Evolutionary conservation across 2,888 invertebrate species (phyloP).

Genomic region (Erebia aethiops): DNA sequence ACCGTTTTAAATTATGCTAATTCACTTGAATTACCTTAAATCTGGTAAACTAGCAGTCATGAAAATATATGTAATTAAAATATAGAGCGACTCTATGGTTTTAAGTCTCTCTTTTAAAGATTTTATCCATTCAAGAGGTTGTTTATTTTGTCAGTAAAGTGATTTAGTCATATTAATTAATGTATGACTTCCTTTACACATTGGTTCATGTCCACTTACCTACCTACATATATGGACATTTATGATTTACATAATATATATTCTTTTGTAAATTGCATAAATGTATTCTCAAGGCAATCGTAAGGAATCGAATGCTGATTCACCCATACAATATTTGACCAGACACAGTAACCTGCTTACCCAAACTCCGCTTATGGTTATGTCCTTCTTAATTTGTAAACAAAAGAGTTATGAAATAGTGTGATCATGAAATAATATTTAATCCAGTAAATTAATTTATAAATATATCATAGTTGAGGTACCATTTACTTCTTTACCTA

Average conservation of each 20-base stretch:
- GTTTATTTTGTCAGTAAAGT: too few species aligned
- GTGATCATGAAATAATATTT: too few species aligned
- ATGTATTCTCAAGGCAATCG: background rate
- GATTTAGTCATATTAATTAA: too few species aligned
- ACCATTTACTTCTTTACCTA: too few species aligned
- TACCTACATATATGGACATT: background rate
- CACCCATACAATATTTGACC: background rate
- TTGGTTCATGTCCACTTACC: too few species aligned
- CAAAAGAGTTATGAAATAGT: too few species aligned
- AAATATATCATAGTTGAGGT: too few species aligned
- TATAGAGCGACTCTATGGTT: slow-evolving; percentile 9
- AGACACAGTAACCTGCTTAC: background rate
- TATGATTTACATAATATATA: background rate
- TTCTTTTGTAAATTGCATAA: background rate
- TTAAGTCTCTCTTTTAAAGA: background rate
- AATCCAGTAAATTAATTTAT: too few species aligned
- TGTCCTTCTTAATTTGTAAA: too few species aligned
- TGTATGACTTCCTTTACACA: too few species aligned
- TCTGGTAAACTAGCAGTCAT: slow-evolving; percentile 10
- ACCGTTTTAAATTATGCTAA: slow-evolving; percentile 2
- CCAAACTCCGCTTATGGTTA: background rate
- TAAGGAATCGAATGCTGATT: slow-evolving; percentile 4
- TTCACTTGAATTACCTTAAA: slow-evolving; percentile 17
- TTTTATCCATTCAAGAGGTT: background rate
- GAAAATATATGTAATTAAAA: slow-evolving; percentile 18